Percentiles rank a stretch among this genome's conserved stretches.
These are phyloP conservation scores for Phortica magna DNA, from an alignment of 2,888 invertebrate species.

Conservation along the genomic window DNA sequence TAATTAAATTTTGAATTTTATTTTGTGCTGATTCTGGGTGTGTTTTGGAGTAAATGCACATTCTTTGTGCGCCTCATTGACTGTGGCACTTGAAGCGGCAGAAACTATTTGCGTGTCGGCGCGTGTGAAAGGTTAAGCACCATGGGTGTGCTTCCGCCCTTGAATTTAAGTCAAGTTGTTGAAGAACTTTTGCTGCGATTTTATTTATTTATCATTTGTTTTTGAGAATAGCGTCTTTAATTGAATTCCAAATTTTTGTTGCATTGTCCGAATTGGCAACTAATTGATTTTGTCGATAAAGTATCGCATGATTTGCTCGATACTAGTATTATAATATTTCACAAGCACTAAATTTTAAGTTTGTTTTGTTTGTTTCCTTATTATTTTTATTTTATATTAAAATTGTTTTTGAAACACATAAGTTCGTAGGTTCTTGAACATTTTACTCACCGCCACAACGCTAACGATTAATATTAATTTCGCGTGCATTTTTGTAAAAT, in stretches of 20 bases:
- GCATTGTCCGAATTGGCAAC: too few species aligned
- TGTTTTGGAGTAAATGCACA: not conserved
- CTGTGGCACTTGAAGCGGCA: constrained; percentile 8
- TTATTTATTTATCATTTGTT: constrained; percentile 44
- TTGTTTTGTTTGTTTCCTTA: constrained; percentile 25
- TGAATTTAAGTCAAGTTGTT: not conserved
- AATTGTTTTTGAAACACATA: not conserved
- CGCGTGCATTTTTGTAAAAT: constrained; percentile 61
- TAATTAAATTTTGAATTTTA: not conserved
- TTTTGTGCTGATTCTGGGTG: not conserved
- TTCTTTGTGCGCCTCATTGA: not conserved
- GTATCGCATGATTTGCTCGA: too few species aligned
- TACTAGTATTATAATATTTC: too few species aligned
- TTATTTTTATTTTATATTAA: constrained; percentile 9
- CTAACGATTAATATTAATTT: constrained; percentile 61
- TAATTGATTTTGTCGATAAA: too few species aligned
- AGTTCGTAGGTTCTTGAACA: not conserved
- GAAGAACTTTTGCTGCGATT: too few species aligned
- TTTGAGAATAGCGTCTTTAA: not conserved
- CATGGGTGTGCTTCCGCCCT: constrained; percentile 12
- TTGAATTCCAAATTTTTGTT: too few species aligned
- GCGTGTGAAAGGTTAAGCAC: constrained; percentile 19
- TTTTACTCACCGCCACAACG: constrained; percentile 72
- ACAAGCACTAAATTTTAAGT: not conserved
- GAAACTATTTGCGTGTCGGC: constrained; percentile 24